Conservation (phyloP, 2,888 invertebrate genomes). For the Carabus problematicus region DNA sequence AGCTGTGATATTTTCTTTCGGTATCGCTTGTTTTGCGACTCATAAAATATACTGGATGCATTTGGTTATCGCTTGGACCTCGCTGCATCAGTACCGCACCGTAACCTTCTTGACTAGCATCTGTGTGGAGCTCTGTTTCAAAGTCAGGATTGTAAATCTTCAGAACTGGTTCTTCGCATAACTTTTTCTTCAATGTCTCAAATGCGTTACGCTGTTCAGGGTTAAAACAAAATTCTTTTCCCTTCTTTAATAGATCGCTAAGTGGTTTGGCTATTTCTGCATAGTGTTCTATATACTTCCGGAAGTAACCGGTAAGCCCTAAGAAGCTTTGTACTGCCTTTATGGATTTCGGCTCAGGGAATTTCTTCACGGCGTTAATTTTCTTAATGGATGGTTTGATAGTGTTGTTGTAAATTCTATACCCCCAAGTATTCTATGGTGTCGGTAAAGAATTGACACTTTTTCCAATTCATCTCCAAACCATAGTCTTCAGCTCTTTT, state of each 20-base stretch:
- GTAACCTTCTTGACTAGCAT: too few species aligned
- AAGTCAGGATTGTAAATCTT: neutral
- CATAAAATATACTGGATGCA: too few species aligned
- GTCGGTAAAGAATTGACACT: constrained; percentile 52
- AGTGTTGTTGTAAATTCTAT: constrained; percentile 26
- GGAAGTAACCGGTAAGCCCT: too few species aligned
- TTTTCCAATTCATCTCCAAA: constrained; percentile 51
- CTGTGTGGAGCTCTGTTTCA: constrained; percentile 12
- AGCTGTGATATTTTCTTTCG: too few species aligned
- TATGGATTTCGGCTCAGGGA: too few species aligned
- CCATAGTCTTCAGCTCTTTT: constrained; percentile 46
- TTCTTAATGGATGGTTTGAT: too few species aligned
- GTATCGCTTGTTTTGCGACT: too few species aligned
- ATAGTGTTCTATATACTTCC: constrained; percentile 35
- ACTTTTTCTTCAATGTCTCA: neutral
- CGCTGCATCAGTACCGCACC: too few species aligned
- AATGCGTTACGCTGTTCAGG: too few species aligned
- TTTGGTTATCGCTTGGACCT: too few species aligned
- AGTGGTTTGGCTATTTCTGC: constrained; percentile 26
- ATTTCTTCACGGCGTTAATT: too few species aligned
- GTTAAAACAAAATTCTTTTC: constrained; percentile 20
- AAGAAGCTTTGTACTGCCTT: too few species aligned
- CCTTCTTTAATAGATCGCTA: constrained; percentile 24
- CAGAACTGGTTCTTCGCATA: constrained; percentile 7
- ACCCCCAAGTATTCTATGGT: constrained; percentile 42